A percentile compares a stretch with the other conserved stretches of the same genome.
These are phyloP conservation scores for Drosophila bifasciata DNA, from an alignment of 1,140 invertebrate species.

Conservation along the genomic window DNA sequence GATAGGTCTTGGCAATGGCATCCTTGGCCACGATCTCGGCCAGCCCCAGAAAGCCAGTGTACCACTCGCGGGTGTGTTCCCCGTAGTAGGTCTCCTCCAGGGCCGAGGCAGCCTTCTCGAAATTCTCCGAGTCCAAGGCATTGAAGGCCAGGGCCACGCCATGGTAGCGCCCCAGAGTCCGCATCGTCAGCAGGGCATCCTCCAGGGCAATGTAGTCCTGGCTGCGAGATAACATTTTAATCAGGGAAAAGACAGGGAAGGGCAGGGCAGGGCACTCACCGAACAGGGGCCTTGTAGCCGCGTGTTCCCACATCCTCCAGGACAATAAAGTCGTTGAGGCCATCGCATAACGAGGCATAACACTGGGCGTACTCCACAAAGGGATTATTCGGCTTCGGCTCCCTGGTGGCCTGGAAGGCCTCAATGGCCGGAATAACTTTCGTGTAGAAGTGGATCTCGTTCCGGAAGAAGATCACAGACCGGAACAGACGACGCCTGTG, in stretches of 20 bases:
- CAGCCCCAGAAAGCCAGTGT: conserved; percentile 86
- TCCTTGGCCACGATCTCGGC: conserved; percentile 86
- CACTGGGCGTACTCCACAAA: conserved; percentile 86
- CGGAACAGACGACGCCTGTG: conserved; percentile 87
- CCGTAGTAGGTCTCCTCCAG: conserved; percentile 86
- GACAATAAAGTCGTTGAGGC: conserved; percentile 87
- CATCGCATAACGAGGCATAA: conserved; percentile 86
- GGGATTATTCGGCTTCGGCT: conserved; percentile 84
- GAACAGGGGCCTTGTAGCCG: conserved; percentile 84
- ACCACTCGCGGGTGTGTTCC: conserved; percentile 87
- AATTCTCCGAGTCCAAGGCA: conserved; percentile 86
- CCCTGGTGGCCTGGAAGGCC: conserved; percentile 84
- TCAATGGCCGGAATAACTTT: conserved; percentile 86
- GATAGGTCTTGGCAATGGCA: conserved; percentile 87
- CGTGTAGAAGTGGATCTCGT: conserved; percentile 88
- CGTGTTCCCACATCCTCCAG: conserved; percentile 87
- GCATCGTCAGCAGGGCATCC: conserved; percentile 84
- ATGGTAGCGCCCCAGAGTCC: conserved; percentile 88
- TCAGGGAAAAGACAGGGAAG: no score
- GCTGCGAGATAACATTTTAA: conserved; percentile 12
- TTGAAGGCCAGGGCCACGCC: conserved; percentile 88
- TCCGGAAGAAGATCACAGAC: conserved; percentile 88
- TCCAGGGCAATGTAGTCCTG: conserved; percentile 71
- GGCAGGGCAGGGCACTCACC: conserved; percentile 41
- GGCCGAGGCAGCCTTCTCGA: conserved; percentile 81